phyloP scores from a whole-genome alignment of 2,797 vertebrate species.

The Yasuhikotakia modesta region DNA sequence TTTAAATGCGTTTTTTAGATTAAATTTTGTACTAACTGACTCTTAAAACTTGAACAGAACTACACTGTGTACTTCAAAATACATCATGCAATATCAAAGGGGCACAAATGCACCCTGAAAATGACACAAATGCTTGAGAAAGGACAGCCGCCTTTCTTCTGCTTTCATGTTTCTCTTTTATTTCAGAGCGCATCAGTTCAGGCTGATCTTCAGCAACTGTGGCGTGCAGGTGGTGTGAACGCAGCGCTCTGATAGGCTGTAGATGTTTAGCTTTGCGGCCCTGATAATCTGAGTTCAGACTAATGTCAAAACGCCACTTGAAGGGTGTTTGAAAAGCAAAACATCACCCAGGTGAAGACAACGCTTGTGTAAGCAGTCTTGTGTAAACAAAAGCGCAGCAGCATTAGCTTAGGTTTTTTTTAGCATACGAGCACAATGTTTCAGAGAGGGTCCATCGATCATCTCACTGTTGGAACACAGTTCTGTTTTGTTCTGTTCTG shows the following conservation, averaged over 20 bases:
- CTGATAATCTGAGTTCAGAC: constrained; percentile 52
- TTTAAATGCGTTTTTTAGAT: background rate
- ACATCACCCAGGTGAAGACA: constrained; percentile 56
- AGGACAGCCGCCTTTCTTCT: constrained; percentile 12
- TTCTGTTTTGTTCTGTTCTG: background rate
- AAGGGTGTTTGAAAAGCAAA: constrained; percentile 54
- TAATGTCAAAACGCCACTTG: constrained; percentile 52
- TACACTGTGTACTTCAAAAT: too few species aligned
- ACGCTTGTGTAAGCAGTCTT: constrained; percentile 59
- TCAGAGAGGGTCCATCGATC: constrained; percentile 34
- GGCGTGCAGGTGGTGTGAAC: background rate
- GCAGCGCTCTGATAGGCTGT: constrained; percentile 52
- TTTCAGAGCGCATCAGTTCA: constrained; percentile 35
- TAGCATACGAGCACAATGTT: constrained; percentile 17
- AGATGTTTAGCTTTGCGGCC: constrained; percentile 47
- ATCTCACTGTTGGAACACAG: background rate
- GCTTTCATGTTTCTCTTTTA: constrained; percentile 34
- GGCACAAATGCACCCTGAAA: constrained; percentile 20
- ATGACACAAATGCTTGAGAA: constrained; percentile 9
- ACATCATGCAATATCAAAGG: constrained; percentile 21
- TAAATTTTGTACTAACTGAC: background rate
- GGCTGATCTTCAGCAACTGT: background rate
- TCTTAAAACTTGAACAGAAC: too few species aligned
- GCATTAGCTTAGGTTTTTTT: constrained; percentile 41
- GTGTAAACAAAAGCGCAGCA: constrained; percentile 41